Conservation (phyloP, 2,113 vertebrate genomes). For the Etia nguti region DNA sequence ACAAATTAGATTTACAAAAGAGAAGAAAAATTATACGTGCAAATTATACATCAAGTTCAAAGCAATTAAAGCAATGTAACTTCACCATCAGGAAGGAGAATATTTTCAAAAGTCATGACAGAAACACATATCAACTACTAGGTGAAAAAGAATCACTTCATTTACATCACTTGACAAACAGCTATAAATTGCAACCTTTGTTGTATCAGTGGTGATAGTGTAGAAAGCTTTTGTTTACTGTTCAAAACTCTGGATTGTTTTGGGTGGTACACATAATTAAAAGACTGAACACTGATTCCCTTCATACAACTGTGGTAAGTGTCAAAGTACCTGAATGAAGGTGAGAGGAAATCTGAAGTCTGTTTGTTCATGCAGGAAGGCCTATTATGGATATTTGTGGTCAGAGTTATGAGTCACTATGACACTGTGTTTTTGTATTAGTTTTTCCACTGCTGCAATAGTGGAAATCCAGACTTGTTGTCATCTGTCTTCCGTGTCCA, state of each 20-base stretch:
- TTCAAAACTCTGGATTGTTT: neutral
- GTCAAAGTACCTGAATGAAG: neutral
- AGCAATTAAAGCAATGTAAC: neutral
- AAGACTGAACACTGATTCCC: neutral
- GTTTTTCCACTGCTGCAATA: neutral
- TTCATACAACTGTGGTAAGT: neutral
- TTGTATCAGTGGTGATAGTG: neutral
- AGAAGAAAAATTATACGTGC: neutral
- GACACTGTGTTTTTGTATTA: neutral
- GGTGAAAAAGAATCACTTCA: neutral
- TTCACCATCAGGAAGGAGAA: neutral
- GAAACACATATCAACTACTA: neutral
- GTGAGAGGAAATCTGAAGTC: neutral
- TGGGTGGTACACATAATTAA: neutral
- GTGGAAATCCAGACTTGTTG: neutral
- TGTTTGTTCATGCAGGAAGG: neutral
- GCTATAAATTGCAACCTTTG: neutral
- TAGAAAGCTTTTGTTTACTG: neutral
- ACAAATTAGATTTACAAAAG: neutral
- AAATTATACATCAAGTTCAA: neutral
- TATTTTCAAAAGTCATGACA: neutral
- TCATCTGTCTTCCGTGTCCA: neutral
- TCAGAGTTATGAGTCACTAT: slow-evolving; percentile 8
- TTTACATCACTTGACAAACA: neutral
- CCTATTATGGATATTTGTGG: neutral